These are phyloP conservation scores for Philonicus albiceps DNA, from an alignment of 2,888 invertebrate species.

Conservation along the genomic window DNA sequence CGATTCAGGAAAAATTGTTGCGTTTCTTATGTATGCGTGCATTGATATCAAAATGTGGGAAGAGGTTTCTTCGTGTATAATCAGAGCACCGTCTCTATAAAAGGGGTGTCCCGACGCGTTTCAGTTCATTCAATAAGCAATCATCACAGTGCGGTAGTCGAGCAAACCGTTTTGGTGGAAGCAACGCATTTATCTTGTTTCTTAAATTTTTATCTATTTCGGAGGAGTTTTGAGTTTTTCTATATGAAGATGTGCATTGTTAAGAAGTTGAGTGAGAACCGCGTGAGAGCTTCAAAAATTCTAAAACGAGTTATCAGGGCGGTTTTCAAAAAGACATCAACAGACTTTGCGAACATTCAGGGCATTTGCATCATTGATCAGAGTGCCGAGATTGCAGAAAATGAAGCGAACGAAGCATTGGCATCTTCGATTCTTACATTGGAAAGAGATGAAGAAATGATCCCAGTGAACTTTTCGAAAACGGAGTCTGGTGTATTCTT, in stretches of 20 bases:
- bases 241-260: conserved; percentile 12
- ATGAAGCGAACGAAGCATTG: conserved; percentile 59
- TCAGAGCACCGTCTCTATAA: conserved; percentile 1
- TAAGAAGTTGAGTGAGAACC: conserved; percentile 13
- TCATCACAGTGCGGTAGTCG: background rate
- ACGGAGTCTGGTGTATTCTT: conserved; percentile 13
- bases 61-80: background rate
- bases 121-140: conserved; percentile 14
- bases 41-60: conserved; percentile 18
- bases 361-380: background rate
- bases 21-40: background rate
- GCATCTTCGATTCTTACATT: background rate
- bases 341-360: background rate
- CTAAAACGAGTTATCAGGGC: background rate
- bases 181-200: background rate
- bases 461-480: background rate
- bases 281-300: background rate
- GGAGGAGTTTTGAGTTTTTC: background rate
- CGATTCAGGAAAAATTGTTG: conserved; percentile 1
- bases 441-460: background rate
- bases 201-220: background rate
- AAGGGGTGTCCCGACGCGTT: background rate
- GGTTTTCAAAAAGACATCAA: background rate
- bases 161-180: background rate
- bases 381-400: conserved; percentile 57